phyloP scores from a whole-genome alignment of 2,113 vertebrate species.

The Gavia stellata region DNA sequence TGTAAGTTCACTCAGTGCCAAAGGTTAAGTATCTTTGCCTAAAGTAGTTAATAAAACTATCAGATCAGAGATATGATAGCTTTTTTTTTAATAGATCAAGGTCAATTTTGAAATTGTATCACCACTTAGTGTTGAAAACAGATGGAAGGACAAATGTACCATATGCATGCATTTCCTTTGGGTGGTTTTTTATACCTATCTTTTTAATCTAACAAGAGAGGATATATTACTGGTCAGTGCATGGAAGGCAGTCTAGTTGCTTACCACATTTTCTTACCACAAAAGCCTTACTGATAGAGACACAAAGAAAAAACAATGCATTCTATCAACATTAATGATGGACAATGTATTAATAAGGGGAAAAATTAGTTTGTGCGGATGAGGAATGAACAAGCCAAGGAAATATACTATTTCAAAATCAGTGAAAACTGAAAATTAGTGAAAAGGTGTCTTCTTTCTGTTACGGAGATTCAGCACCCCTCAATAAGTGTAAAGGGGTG shows the following conservation, averaged over 20 bases:
- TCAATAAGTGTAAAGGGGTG: accelerated
- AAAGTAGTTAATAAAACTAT: background rate
- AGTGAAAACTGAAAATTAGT: background rate
- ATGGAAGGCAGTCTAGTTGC: background rate
- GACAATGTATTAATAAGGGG: background rate
- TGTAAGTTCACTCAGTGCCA: background rate
- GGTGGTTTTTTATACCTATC: background rate
- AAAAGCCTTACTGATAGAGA: background rate
- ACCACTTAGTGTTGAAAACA: background rate
- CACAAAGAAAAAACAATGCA: accelerated
- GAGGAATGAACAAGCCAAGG: background rate
- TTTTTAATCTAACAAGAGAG: background rate
- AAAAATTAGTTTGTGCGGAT: background rate
- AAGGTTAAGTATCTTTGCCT: background rate
- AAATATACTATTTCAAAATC: background rate
- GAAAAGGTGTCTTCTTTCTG: background rate
- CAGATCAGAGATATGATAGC: background rate
- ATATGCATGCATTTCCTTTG: background rate
- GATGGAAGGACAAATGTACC: background rate
- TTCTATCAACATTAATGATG: background rate
- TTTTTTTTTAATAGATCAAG: background rate
- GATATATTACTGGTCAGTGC: background rate
- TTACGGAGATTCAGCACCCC: background rate
- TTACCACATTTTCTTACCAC: background rate
- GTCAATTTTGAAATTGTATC: background rate